These are phyloP conservation scores for Physeter macrocephalus DNA, from an alignment of 2,113 vertebrate species.

Conservation along the genomic window DNA sequence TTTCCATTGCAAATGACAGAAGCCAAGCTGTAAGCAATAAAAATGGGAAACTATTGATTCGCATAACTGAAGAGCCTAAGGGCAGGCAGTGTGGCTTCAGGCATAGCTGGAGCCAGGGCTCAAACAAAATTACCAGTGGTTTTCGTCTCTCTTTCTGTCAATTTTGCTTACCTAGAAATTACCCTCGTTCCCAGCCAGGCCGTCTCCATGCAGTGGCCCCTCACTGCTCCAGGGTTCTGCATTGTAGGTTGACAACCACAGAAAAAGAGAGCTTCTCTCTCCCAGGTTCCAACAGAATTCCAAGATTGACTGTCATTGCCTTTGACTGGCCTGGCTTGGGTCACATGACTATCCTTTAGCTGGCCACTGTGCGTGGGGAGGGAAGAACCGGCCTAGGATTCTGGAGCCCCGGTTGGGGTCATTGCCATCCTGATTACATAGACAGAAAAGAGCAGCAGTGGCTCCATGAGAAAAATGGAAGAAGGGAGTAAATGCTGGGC, in stretches of 20 bases:
- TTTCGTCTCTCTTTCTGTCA: neutral
- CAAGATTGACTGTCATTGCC: neutral
- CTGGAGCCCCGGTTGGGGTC: neutral
- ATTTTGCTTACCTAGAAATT: neutral
- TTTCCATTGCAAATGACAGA: neutral
- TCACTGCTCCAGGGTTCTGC: neutral
- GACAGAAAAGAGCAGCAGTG: neutral
- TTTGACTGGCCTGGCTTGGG: neutral
- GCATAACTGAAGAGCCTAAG: neutral
- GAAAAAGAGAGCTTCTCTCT: neutral
- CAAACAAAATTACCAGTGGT: neutral
- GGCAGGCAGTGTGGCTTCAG: neutral
- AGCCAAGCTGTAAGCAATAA: neutral
- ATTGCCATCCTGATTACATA: neutral
- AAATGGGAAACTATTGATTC: neutral
- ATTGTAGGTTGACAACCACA: neutral
- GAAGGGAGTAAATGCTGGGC: neutral
- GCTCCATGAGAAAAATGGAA: neutral
- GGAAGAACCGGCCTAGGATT: neutral
- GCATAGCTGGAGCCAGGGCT: neutral
- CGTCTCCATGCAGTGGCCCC: neutral
- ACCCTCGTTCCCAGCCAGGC: neutral
- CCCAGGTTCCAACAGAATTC: neutral
- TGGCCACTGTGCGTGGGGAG: rapidly evolving
- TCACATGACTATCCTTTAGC: neutral